Conservation (phyloP, 2,113 vertebrate species). For the Gymnogyps californianus region DNA sequence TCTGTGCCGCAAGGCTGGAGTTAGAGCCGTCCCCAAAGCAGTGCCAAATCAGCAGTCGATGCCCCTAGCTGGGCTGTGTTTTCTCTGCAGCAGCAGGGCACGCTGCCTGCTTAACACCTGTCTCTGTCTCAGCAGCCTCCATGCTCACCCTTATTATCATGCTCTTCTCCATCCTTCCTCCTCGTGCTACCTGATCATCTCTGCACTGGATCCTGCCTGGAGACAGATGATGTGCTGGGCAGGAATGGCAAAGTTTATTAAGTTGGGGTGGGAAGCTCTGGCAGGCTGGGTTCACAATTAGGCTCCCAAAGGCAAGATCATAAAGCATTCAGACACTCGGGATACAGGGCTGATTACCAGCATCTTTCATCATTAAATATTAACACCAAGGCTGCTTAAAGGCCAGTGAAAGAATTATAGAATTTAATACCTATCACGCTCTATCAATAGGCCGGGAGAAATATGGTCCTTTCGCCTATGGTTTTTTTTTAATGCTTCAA, state of each 20-base stretch:
- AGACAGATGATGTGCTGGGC: conserved; percentile 47
- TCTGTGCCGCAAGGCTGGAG: not conserved
- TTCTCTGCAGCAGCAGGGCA: not conserved
- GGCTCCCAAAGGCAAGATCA: conserved; percentile 73
- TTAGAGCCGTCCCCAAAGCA: not conserved
- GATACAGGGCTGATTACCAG: conserved; percentile 73
- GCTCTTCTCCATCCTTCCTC: not conserved
- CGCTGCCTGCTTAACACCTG: rapidly evolving
- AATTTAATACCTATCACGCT: conserved; percentile 71
- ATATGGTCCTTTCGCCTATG: conserved; percentile 13
- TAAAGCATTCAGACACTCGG: conserved; percentile 74
- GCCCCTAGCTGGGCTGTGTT: not conserved
- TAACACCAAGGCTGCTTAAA: conserved; percentile 72
- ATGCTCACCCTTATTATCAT: not conserved
- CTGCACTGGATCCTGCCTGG: not conserved
- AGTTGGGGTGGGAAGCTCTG: conserved; percentile 54
- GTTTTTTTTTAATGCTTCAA: conserved; percentile 38
- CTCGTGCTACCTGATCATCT: not conserved
- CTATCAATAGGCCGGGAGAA: conserved; percentile 68
- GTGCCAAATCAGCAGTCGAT: rapidly evolving
- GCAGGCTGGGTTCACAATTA: conserved; percentile 69
- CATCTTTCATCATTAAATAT: conserved; percentile 79
- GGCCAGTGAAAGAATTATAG: conserved; percentile 75
- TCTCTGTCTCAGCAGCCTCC: not conserved
- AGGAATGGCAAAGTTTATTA: conserved; percentile 54